Evolutionary conservation across 1,140 invertebrate species (phyloP), one percentile per base, ranked within the genome.

Genomic region (Coelopa frigida): DNA sequence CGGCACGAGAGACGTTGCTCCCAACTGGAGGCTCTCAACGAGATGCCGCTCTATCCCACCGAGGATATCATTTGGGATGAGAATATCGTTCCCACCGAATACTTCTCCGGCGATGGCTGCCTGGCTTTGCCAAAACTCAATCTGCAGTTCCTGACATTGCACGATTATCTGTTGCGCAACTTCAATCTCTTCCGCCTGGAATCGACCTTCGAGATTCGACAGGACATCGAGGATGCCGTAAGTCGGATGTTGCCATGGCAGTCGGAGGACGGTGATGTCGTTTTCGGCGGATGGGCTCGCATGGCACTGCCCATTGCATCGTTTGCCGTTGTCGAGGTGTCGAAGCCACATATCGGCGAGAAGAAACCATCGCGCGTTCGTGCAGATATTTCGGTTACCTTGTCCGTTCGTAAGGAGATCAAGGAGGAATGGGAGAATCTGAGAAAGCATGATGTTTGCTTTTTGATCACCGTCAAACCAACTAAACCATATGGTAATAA

Each of bases 1-100:
- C 74, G 87, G 8, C 91, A 97, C 68, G 93, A 98, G 68, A 77
- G 85, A 44, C 79, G 92, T 38, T 79, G 83, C 14, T 98, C 94
- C 0, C 96, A 98, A 61, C 70, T 98, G 27, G 89, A 98, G 68
- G 85, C 89, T 37, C 72, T 99, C 2, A 99, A 99, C 65, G 86
- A 93, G 55, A 96, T 99, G 90, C 94, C 97, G 0, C 74, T 99
- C 0, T 99, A 99, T 72, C 97, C 96, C 1, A 98, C 94, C 0
- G 96, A 99, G 68, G 83, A 92, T 39, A 85, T 99, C 8, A 96
- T 99, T 54, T 99, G 97, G 97, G 93, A 99, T 73, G 94, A 98
- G 68, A 98, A 97, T 64, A 82, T 99, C 24, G 95, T 99, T 1
- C 97, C 97, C 0, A 91, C 89, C 1, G 94, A 98, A 58, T 97